Conservation (phyloP, 2,888 invertebrate species). For the Rhodophaea formosa region DNA sequence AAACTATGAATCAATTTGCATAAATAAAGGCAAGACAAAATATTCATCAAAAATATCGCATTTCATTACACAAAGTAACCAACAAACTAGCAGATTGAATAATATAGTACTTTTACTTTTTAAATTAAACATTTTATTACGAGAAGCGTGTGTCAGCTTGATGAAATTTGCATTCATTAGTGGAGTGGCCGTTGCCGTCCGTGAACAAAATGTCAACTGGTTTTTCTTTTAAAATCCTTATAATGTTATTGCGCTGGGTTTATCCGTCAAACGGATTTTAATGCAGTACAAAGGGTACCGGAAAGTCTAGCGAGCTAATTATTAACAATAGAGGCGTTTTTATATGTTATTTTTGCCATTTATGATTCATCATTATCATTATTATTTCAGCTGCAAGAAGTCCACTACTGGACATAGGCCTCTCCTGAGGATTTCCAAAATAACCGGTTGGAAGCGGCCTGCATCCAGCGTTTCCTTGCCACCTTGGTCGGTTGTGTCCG, state of each 20-base stretch:
- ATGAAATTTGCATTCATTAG: constrained; percentile 76
- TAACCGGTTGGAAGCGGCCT: no score
- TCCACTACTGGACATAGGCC: no score
- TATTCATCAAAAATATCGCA: no score
- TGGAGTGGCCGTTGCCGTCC: constrained; percentile 46
- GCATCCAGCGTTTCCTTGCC: no score
- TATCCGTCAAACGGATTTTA: not conserved
- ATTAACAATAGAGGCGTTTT: not conserved
- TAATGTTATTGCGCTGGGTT: constrained; percentile 9
- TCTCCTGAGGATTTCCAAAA: no score
- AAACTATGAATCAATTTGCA: no score
- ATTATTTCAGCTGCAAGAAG: no score
- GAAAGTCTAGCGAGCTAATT: constrained; percentile 1
- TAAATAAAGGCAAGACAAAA: no score
- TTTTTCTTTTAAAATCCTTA: constrained; percentile 38
- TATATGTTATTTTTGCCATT: no score
- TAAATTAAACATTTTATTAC: constrained; percentile 57
- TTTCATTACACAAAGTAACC: not conserved
- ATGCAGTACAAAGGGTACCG: not conserved
- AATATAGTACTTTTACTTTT: constrained; percentile 30
- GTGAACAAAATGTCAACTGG: constrained; percentile 49
- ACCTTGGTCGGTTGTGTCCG: no score
- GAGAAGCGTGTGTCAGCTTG: constrained; percentile 56
- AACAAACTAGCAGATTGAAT: not conserved
- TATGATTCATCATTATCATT: no score